phyloP scores from a whole-genome alignment of 2,113 vertebrate species.

The Gadus chalcogrammus region DNA sequence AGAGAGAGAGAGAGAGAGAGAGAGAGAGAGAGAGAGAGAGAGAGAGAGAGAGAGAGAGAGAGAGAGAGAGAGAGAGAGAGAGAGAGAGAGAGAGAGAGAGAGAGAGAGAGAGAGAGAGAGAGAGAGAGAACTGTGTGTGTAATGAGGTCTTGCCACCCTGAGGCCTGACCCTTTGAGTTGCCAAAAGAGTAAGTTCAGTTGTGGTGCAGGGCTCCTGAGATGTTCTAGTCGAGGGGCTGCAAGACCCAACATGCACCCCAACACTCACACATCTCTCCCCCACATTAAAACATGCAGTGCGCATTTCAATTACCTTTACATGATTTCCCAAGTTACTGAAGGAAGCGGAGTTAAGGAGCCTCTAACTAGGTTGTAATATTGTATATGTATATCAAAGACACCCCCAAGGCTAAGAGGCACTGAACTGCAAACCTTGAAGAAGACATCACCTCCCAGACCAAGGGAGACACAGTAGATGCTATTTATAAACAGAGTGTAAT shows the following conservation, averaged over 20 bases:
- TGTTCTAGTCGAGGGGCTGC: conserved; percentile 11
- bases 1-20: no score
- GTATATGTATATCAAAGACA: conserved; percentile 5
- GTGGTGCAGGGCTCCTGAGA: conserved; percentile 12
- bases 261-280: conserved; percentile 15
- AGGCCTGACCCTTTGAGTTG: background rate
- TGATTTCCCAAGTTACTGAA: conserved; percentile 21
- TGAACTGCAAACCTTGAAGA: conserved; percentile 1
- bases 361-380: conserved; percentile 8
- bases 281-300: background rate
- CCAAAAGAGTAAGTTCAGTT: conserved; percentile 24
- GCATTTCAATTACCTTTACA: background rate
- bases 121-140: background rate
- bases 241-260: conserved; percentile 31
- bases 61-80: no score
- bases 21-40: no score
- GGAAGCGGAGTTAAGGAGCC: conserved; percentile 5
- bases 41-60: no score
- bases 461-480: no score
- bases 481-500: no score
- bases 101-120: no score
- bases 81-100: background rate
- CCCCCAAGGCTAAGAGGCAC: background rate
- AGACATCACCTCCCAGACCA: no score
- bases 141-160: conserved; percentile 16